Base-by-base conservation (phyloP, 1,140 invertebrate species). In the Megalopta genalis region DNA sequence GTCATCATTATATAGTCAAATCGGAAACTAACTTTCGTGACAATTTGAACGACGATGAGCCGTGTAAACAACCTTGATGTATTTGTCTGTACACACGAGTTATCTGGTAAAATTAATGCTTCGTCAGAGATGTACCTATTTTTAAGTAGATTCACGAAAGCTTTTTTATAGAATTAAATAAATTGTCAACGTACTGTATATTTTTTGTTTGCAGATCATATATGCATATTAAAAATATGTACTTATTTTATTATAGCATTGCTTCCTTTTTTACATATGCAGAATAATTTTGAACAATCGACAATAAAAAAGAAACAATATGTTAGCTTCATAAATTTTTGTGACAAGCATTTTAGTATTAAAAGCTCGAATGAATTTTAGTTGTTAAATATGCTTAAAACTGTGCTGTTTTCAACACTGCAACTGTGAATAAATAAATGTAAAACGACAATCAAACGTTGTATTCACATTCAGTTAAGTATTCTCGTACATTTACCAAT, bases 21-120 rank as follows among this genome's bases (percentile, higher is more conserved):
- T 57, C 42, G 57, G 46, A 68, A 71, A 86, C 32, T 86, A 60
- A 86, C 73, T 73, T 62, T 65, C 60, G 63, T 71, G 27, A 75
- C 54, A 71, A 74, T 66, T 67, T 67, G 63, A 80, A 75, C 57
- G 52, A 70, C 64, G 37, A 74, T 81, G 66, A 84, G 66, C 60
- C 59, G 70, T 84, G 73, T 80, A 76, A 80, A 83, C 66, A 84
- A 84, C 73, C 46, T 80, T 84, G 71, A 84, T 54, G 57, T 83
- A 83, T 71, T 75, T 60, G 57, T 83, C 25, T 83, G 21, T 57
- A 70, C 63, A 42, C 54, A 68, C n/a, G 69, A 70, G 39, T 84
- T 79, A 54, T 80, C 46, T 46, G 16, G 46, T 67, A 73, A n/a
- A 80, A 62, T 67, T 54, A 27, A 67, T 73, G 16, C 18, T 18